A percentile compares a stretch with the other conserved stretches of the same genome.
Evolutionary conservation across 2,113 vertebrate genomes (phyloP).

Genomic region (Brienomyrus longianalis): DNA sequence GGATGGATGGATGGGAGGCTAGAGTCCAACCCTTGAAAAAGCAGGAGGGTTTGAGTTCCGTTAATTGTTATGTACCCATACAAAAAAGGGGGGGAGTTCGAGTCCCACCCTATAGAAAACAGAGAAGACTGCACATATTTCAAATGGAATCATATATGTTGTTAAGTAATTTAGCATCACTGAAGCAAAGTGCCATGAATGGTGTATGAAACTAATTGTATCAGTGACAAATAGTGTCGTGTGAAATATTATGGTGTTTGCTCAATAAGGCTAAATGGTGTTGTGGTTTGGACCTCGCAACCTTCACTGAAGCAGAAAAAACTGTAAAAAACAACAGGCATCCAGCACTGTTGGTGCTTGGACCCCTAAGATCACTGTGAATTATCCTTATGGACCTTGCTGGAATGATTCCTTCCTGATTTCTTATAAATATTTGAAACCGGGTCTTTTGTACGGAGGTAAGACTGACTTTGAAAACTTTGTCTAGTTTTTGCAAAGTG

Average conservation of each 20-base stretch:
- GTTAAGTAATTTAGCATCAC: too few species aligned
- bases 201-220: too few species aligned
- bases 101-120: too few species aligned
- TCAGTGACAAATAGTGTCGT: background rate
- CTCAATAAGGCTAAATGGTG: background rate
- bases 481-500: background rate
- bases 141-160: too few species aligned
- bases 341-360: background rate
- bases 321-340: background rate
- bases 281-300: background rate
- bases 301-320: background rate
- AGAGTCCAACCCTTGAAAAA: background rate
- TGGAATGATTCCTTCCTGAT: background rate
- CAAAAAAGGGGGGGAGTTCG: background rate
- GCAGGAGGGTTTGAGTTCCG: background rate
- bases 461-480: background rate
- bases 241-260: background rate
- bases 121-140: too few species aligned
- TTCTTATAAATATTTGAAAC: background rate
- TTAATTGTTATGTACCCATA: background rate
- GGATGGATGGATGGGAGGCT: too few species aligned
- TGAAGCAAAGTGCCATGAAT: too few species aligned
- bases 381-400: too few species aligned
- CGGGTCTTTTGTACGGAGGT: background rate
- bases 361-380: too few species aligned